Conservation (phyloP, 2,113 vertebrate genomes). For the Xenotilapia leptura region DNA sequence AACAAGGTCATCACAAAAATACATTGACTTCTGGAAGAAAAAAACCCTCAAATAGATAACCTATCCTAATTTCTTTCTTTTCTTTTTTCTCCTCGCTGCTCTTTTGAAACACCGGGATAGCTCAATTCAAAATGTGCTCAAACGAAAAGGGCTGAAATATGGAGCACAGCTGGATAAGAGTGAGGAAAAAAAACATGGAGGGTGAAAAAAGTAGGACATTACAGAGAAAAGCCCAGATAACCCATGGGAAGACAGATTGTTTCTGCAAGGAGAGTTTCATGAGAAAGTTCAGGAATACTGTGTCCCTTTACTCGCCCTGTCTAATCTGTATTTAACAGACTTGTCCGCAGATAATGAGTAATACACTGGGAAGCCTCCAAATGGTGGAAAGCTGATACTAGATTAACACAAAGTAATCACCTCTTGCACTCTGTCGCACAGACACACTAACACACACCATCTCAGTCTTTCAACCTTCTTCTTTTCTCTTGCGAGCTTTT, state of each 20-base stretch:
- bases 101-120: not conserved
- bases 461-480: not conserved
- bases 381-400: constrained; percentile 52
- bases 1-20: constrained; percentile 22
- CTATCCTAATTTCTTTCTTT: not conserved
- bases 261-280: constrained; percentile 1
- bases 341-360: constrained; percentile 50
- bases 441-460: not conserved
- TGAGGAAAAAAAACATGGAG: not conserved
- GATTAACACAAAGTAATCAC: constrained; percentile 60
- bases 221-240: constrained; percentile 2
- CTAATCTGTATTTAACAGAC: constrained; percentile 62
- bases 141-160: constrained; percentile 15
- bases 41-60: not conserved
- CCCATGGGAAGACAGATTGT: constrained; percentile 1
- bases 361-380: constrained; percentile 40
- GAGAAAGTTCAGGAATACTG: constrained; percentile 30
- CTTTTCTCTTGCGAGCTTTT: not conserved
- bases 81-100: not conserved
- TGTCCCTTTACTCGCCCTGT: not conserved
- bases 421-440: not conserved
- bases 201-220: not conserved
- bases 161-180: constrained; percentile 42
- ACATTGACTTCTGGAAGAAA: not conserved
- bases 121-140: constrained; percentile 24